Base-by-base conservation (phyloP, 2,888 invertebrate genomes). In the Spilosoma lubricipeda region DNA sequence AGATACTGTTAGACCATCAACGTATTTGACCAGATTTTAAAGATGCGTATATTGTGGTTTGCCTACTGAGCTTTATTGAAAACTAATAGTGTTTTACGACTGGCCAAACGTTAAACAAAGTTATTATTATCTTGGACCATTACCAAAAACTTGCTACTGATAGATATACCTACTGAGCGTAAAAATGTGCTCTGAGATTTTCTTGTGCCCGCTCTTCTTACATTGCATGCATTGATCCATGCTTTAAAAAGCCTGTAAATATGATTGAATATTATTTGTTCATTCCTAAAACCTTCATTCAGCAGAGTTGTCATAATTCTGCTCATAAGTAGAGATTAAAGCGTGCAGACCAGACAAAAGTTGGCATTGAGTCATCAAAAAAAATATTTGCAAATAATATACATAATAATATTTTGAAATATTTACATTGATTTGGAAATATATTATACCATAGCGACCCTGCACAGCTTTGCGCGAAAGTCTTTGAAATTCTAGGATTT, bases 31-130 rank as follows among this genome's bases (percentile, higher is more conserved):
- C 23, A 68, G 13, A 68, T 52, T 68, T 52, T 33, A 68, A 68
- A 52, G 52, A 33, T 52, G n/a, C 23, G 52, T 52, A 56, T 15
- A 69, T 69, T 69, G 36, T 36, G 69, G 56, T 69, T 69, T 56
- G n/a, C n/a, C n/a, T n/a, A 69, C 52, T 52, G 36, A 36, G 69
- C 33, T 56, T 33, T 52, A 56, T 69, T 52, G 33, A 69, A 52
- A 27, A 33, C 33, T 30, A 68, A 36, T 52, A 48, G 52, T 67
- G 23, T 71, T 71, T 71, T 71, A 66, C 56, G 20, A 20, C 39
- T 71, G 30, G 66, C 56, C 56, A 65, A 71, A 56, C 30, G 65
- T 9, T 27, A 30, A 71, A 70, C 42, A 45, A 45, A 52, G 52
- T 36, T 66, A 66, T 71, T 65, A 66, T 36, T 36, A 27, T 36